Evolutionary conservation across 2,113 vertebrate genomes (phyloP), one percentile per base, ranked within the genome.

Genomic region (Bufo gargarizans): DNA sequence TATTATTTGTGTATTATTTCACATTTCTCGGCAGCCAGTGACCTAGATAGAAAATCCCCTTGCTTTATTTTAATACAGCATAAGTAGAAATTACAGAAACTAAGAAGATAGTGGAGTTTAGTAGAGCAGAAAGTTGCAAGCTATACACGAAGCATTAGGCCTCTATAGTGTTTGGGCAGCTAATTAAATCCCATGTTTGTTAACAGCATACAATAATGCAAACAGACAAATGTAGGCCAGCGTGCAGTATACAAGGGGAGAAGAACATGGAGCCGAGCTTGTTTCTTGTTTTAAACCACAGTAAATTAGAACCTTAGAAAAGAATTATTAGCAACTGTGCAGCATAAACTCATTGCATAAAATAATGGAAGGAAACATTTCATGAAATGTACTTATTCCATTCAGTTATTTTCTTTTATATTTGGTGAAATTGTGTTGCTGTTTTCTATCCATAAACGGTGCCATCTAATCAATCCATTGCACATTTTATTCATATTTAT

Each of bases 41-140:
- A 67, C 47, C 81, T 83, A 83, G 45, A 50, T 67, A 65, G 14
- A 55, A 59, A 80, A 65, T 20, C 63, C 33, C 13, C n/a, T 81
- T 20, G 59, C 63, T 74, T 82, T 74, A 72, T 81, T 72, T 82
- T 72, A 80, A 81, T 81, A 45, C 50, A 79, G 90, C 91, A 93
- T 86, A 72, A 92, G 90, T 91, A 56, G 89, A 91, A 90, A 88
- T 89, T 85, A 92, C 90, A 90, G 89, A 91, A 92, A 92, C 90
- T 92, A 90, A 92, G 90, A 85, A 87, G 45, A 85, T 55, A 78
- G 90, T 56, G 33, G 74, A 89, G 92, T 90, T 93, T 90, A 93
- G 87, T 91, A 91, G 91, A 92, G 92, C 91, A 90, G 90, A 93
- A 92, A 89, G 89, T 89, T 90, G 88, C 71, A 89, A 91, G 91